Conservation (phyloP, 2,888 invertebrate species). For the Acanthosepion lycidas region DNA sequence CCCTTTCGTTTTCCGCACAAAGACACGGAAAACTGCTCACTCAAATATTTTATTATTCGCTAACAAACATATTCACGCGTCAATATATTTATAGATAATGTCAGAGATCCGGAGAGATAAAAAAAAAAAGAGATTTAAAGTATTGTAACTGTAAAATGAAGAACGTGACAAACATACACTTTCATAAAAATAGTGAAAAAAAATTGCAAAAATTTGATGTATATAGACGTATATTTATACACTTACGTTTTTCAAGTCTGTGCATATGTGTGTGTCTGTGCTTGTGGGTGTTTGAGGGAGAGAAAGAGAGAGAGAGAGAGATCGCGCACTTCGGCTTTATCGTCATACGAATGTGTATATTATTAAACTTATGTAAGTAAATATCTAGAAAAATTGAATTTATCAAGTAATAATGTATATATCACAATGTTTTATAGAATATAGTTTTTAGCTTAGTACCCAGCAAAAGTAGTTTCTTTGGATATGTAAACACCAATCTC, state of each 20-base stretch:
- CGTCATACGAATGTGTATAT: too few relatives aligned
- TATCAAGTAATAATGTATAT: too few relatives aligned
- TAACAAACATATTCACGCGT: slow-evolving; percentile 6
- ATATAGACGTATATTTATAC: background rate
- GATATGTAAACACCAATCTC: too few relatives aligned
- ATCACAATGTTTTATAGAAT: too few relatives aligned
- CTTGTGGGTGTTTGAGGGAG: background rate
- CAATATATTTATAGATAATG: slow-evolving; percentile 22
- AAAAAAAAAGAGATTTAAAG: background rate
- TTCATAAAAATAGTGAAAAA: background rate
- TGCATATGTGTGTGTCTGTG: background rate
- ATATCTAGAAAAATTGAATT: too few relatives aligned
- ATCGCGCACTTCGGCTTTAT: too few relatives aligned
- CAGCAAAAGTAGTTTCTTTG: too few relatives aligned
- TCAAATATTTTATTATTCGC: background rate
- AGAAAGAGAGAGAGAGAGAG: too few relatives aligned
- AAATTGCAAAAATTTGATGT: background rate
- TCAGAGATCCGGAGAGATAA: background rate
- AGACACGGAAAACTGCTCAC: background rate
- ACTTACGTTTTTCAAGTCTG: background rate
- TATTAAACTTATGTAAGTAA: too few relatives aligned
- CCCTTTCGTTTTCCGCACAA: background rate
- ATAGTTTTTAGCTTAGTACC: too few relatives aligned
- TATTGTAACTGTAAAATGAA: background rate
- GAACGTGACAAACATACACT: slow-evolving; percentile 1